Conservation (phyloP, 2,888 invertebrate genomes). For the Polyommatus iphigenia region DNA sequence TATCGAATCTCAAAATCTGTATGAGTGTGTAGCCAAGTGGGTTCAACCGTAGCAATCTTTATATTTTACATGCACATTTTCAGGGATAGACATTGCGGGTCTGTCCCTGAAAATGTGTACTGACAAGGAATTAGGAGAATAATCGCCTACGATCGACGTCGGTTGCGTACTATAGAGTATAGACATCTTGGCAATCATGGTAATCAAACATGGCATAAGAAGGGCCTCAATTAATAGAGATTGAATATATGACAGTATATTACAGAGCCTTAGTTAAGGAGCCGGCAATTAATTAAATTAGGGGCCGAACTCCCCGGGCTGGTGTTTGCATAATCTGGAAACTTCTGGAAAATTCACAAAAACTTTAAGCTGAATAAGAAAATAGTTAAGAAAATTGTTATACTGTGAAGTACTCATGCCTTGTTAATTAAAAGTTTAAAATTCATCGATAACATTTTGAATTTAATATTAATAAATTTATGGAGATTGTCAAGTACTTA, state of each 20-base stretch:
- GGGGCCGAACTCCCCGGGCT: not conserved
- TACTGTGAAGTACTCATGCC: not conserved
- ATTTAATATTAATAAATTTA: not conserved
- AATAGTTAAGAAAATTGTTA: constrained; percentile 55
- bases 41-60: too few relatives aligned
- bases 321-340: constrained; percentile 50
- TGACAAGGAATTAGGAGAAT: too few relatives aligned
- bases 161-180: too few relatives aligned
- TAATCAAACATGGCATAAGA: too few relatives aligned
- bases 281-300: constrained; percentile 4
- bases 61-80: too few relatives aligned
- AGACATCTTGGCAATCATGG: too few relatives aligned
- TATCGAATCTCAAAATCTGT: too few relatives aligned
- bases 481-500: not conserved
- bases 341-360: constrained; percentile 70
- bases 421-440: constrained; percentile 3
- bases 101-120: too few relatives aligned
- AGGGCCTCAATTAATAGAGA: not conserved
- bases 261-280: not conserved
- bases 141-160: too few relatives aligned
- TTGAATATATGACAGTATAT: constrained; percentile 1
- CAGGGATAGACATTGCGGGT: too few relatives aligned
- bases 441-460: not conserved
- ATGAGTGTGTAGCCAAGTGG: too few relatives aligned
- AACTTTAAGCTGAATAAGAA: constrained; percentile 62